A percentile compares a stretch with the other conserved stretches of the same genome.
Evolutionary conservation across 2,888 invertebrate genomes (phyloP).

Genomic region (Cantharis nigra): DNA sequence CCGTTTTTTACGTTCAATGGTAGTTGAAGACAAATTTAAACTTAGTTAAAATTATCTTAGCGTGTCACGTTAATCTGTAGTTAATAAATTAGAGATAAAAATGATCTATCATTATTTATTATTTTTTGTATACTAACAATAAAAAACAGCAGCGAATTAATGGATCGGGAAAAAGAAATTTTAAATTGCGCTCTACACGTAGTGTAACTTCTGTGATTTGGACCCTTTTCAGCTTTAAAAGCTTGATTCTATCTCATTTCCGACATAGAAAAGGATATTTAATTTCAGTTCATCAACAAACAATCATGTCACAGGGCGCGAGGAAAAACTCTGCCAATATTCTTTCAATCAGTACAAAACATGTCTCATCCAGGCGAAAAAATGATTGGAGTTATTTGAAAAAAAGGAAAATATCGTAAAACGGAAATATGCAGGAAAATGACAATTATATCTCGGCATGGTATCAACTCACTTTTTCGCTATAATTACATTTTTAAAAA

Average conservation of each 20-base stretch:
- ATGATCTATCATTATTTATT: not conserved
- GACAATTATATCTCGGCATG: constrained; percentile 44
- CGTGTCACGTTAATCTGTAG: not conserved
- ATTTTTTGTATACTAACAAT: not conserved
- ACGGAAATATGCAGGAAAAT: constrained; percentile 55
- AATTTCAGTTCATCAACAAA: constrained; percentile 53
- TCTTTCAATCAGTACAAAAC: constrained; percentile 54
- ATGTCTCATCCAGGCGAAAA: constrained; percentile 49
- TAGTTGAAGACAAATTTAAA: not conserved
- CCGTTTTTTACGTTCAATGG: not conserved
- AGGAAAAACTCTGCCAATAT: constrained; percentile 49
- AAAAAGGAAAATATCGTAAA: constrained; percentile 38
- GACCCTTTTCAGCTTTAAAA: constrained; percentile 23
- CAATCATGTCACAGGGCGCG: constrained; percentile 46
- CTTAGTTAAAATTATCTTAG: not conserved
- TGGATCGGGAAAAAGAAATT: not conserved
- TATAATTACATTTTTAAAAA: constrained; percentile 14
- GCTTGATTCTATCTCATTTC: constrained; percentile 48
- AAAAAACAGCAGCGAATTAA: not conserved
- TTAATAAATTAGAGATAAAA: not conserved
- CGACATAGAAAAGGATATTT: constrained; percentile 53
- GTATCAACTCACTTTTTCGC: constrained; percentile 4
- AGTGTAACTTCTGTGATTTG: constrained; percentile 14
- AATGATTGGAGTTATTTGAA: constrained; percentile 47
- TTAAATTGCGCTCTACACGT: not conserved